Percentiles rank a stretch among this genome's conserved stretches.
Evolutionary conservation across 2,888 invertebrate genomes (phyloP).

Genomic region (Mimachlamys varia): DNA sequence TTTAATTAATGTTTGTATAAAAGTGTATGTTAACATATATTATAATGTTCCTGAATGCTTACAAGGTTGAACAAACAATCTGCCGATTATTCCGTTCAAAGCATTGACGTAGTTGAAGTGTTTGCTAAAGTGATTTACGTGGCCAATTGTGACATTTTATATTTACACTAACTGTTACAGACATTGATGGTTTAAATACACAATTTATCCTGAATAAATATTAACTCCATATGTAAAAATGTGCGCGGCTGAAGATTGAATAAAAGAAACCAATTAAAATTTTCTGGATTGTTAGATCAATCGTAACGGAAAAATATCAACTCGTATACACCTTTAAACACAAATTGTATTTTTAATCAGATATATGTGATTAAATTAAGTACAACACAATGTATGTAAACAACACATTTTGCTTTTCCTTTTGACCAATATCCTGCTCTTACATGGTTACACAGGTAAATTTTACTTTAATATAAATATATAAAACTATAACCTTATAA

Average conservation of each 20-base stretch:
- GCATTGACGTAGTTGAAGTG: neutral
- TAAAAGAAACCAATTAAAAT: conserved; percentile 1
- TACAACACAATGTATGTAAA: no score
- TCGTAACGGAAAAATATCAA: neutral
- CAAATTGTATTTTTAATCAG: no score
- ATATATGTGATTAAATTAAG: no score
- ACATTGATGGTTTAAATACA: neutral
- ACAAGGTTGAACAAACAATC: neutral
- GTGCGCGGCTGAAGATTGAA: neutral
- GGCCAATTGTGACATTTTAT: neutral
- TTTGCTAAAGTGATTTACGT: neutral
- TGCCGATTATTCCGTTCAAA: neutral
- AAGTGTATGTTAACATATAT: neutral
- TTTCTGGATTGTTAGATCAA: neutral
- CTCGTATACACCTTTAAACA: neutral
- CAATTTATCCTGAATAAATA: neutral
- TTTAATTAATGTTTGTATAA: neutral
- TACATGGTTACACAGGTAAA: no score
- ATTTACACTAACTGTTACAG: neutral
- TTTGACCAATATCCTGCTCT: no score
- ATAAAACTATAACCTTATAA: no score
- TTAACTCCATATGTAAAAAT: neutral
- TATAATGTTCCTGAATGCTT: neutral
- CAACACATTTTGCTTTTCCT: no score
- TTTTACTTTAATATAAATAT: no score